Percentiles rank a stretch among this genome's conserved stretches.
phyloP scores from a whole-genome alignment of 1,140 invertebrate species.

The Cataglyphis hispanica region DNA sequence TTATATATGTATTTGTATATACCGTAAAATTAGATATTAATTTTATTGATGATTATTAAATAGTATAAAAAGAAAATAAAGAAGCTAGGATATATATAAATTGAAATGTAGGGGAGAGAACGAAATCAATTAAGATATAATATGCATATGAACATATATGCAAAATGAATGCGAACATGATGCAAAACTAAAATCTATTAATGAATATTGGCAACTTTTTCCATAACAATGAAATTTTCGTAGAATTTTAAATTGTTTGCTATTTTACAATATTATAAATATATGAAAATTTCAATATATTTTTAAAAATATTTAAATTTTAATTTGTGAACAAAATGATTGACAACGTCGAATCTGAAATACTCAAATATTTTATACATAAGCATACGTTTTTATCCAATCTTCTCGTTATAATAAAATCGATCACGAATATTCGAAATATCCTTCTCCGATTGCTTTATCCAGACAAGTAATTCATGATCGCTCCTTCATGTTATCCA shows the following conservation, averaged over 20 bases:
- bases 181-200: neutral
- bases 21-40: neutral
- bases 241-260: neutral
- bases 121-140: neutral
- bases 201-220: neutral
- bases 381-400: neutral
- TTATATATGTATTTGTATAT: neutral
- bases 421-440: neutral
- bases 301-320: no score
- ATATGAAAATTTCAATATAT: neutral
- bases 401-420: neutral
- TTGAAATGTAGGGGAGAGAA: neutral
- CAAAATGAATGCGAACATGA: neutral
- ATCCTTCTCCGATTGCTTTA: neutral
- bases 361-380: neutral
- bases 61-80: neutral
- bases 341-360: neutral
- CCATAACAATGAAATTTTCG: neutral
- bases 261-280: neutral
- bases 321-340: neutral
- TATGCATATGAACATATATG: neutral
- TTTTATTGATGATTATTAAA: slow-evolving; percentile 9
- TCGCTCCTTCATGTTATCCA: neutral
- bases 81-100: neutral
- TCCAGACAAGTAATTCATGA: neutral